phyloP scores from a whole-genome alignment of 2,113 vertebrate species.

The Accipiter virgatus region DNA sequence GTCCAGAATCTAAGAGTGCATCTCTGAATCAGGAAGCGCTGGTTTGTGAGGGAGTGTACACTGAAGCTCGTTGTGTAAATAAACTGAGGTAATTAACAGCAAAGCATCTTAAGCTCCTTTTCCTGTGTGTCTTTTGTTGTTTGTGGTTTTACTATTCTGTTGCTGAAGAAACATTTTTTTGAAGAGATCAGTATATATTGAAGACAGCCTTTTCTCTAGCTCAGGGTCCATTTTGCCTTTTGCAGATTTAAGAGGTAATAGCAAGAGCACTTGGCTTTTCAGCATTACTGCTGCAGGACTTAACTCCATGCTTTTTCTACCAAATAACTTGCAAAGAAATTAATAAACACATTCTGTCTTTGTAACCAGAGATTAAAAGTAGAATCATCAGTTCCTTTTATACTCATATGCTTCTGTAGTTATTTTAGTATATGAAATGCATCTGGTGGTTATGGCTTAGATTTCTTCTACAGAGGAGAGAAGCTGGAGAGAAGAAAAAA shows the following conservation, averaged over 20 bases:
- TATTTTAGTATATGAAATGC: neutral
- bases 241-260: neutral
- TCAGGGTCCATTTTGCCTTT: neutral
- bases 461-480: neutral
- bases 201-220: neutral
- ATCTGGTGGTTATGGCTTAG: neutral
- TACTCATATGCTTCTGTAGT: neutral
- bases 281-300: neutral
- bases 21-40: constrained; percentile 14
- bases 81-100: constrained; percentile 74
- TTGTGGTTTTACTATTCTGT: neutral
- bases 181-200: neutral
- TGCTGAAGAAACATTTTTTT: neutral
- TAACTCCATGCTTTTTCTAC: neutral
- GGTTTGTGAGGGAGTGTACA: constrained; percentile 32
- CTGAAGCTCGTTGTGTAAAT: constrained; percentile 64
- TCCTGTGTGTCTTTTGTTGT: neutral
- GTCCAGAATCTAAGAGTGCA: neutral
- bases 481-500: neutral
- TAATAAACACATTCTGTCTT: neutral
- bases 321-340: neutral
- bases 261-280: neutral
- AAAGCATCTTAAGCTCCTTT: neutral
- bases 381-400: neutral
- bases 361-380: neutral